Base-by-base conservation (phyloP, 1,140 invertebrate species). In the Drosophila sechellia region DNA sequence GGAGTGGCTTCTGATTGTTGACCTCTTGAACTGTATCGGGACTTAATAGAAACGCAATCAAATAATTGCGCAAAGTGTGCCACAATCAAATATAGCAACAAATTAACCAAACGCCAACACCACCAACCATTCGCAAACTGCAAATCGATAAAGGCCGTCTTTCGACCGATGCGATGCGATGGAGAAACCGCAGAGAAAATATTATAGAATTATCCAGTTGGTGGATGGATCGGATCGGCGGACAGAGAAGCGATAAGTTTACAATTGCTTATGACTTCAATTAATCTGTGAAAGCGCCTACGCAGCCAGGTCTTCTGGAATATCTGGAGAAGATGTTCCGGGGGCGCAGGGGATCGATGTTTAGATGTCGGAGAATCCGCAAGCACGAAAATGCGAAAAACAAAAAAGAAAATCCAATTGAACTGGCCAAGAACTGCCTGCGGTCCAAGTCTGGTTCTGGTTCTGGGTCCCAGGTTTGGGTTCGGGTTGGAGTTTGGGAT, bases 251-350 rank as follows among this genome's bases (percentile, higher is more conserved):
- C 79, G 87, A 87, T 89, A 90, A 90, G 84, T 81, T 89, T 90
- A 84, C 89, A 89, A 90, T 84, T 81, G 87, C 83, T 81, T 91
- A 91, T 91, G 89, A 90, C 84, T 90, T 90, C 83, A 90, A 90
- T 90, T 90, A 90, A 90, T 90, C 89, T 89, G 84, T 84, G 89
- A 85, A 85, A 90, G 89, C 89, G 83, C 89, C 89, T 89, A 90
- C 83, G 84, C 89, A 87, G 68, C 37, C 63, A 71, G 71, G n/a
- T n/a, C 46, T 31, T 27, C 25, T 35, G 52, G 11, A 1, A n/a
- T 22, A 54, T 22, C 45, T 13, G 39, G 31, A 20, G 22, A 11
- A 42, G 22, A 17, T 35, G 40, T 11, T 35, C 20, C 56, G 52
- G 40, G 52, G 55, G 53, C 52, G 35, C 31, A 35, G 52, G 50